Evolutionary conservation across 2,113 vertebrate genomes (phyloP), one percentile per base, ranked within the genome.

Genomic region (Helogale parvula): DNA sequence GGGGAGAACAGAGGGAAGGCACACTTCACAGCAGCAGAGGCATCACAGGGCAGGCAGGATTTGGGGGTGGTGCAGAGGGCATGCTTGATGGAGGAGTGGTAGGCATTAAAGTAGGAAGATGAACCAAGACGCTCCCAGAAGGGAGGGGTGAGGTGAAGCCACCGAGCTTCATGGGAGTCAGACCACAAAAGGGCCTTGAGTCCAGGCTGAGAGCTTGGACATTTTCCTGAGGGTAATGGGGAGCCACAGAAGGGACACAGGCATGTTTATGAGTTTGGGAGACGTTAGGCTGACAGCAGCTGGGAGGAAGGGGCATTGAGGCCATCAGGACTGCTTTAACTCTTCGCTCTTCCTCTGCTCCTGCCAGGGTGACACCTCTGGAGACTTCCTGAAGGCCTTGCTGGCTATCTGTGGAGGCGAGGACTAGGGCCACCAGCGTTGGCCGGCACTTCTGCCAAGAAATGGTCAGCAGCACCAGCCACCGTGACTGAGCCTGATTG

Each of bases 281-380:
- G 82, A 33, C 2, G 13, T 33, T 10, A 68, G 14, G 66, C 65
- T 31, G 52, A 14, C 11, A 23, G 50, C 50, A 1, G 25, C 89
- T 63, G 57, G 69, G 38, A 71, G 66, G 29, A 33, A 29, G n/a
- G 50, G 31, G 38, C 14, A 2, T 2, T 11, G 54, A 65, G 76
- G 9, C 5, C 25, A 7, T 60, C 52, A 38, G 31, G 27, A 16
- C 45, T 8, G 0, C 85, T 76, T 79, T 33, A 31, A 54, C 65
- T 98, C 16, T 47, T 23, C 94, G 74, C 68, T 90, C 0, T 0
- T 31, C 63, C 68, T 97, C 84, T 98, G 94, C 86, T 92, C 93
- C 96, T 96, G 97, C 69, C 98, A 99, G 99, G 99, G 99, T 25
- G 99, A 99, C 98, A 99, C 99, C n/a, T 99, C 99, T 0, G 99